phyloP scores from a whole-genome alignment of 2,113 vertebrate species.

The human (Homo sapiens) region GRCh38 chr13:75024501-75025000 shows the following conservation, averaged over 20 bases:
- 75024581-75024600: background rate
- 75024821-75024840: background rate
- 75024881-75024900: background rate
- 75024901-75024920: background rate
- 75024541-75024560: background rate
- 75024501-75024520: slow-evolving; percentile 26
- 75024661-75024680: background rate
- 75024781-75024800: background rate
- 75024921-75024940: slow-evolving; percentile 14
- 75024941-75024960: slow-evolving; percentile 35
- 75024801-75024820: background rate
- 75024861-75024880: background rate
- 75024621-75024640: background rate
- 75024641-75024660: background rate
- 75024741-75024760: background rate
- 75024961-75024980: background rate
- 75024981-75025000: background rate
- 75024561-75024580: background rate
- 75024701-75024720: background rate
- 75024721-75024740: background rate
- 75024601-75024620: background rate
- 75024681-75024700: background rate
- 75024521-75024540: slow-evolving; percentile 1
- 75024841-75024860: background rate
- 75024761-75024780: slow-evolving; percentile 9